Conservation (phyloP, 2,113 vertebrate genomes). For the Cyprinodon brontotheroides region DNA sequence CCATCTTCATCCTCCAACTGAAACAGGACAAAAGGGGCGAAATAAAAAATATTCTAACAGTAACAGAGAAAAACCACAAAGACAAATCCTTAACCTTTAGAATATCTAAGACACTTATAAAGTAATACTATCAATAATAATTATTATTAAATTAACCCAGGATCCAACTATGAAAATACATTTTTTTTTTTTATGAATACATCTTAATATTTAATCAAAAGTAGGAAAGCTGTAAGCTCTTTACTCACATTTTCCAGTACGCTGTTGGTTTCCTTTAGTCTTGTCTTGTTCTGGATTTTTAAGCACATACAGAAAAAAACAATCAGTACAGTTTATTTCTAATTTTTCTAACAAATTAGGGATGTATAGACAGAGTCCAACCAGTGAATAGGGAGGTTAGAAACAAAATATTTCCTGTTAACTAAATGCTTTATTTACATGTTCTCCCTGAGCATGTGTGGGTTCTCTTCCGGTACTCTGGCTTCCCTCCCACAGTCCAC, state of each 20-base stretch:
- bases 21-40: not conserved
- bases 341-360: not conserved
- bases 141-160: too few species aligned
- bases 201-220: too few species aligned
- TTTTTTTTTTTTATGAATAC: not conserved
- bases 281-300: slow-evolving; percentile 76
- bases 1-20: slow-evolving; percentile 86
- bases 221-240: not conserved
- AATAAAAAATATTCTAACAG: not conserved
- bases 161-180: too few species aligned
- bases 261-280: slow-evolving; percentile 64
- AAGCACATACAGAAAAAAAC: slow-evolving; percentile 1
- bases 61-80: not conserved
- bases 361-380: not conserved
- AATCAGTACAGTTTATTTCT: not conserved
- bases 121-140: not conserved
- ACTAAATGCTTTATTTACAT: not conserved
- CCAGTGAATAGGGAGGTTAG: too few species aligned
- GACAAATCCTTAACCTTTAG: not conserved
- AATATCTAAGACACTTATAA: not conserved
- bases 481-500: too few species aligned
- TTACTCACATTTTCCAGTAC: slow-evolving; percentile 82
- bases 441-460: too few species aligned
- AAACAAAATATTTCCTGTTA: not conserved
- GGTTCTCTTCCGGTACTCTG: too few species aligned